A percentile compares a stretch with the other conserved stretches of the same genome.
These are phyloP conservation scores for Gryllus bimaculatus DNA, from an alignment of 1,140 invertebrate species.

Conservation along the genomic window DNA sequence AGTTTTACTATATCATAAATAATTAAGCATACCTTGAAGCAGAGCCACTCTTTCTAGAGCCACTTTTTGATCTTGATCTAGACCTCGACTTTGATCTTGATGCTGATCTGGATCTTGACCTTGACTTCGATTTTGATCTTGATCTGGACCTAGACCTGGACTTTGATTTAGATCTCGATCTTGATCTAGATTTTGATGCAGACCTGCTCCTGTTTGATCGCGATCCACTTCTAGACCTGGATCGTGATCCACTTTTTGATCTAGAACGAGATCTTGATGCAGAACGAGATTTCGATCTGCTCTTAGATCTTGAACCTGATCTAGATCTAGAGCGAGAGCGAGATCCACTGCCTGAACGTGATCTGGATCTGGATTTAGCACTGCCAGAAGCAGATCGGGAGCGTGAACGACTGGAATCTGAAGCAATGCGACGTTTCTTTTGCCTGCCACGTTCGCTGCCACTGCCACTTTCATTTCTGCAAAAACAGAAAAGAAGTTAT, in stretches of 20 bases:
- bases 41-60: constrained; percentile 22
- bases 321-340: constrained; percentile 30
- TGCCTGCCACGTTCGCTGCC: constrained; percentile 32
- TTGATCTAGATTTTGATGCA: constrained; percentile 31
- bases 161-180: constrained; percentile 23
- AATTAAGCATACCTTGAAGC: constrained; percentile 16
- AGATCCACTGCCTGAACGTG: constrained; percentile 28
- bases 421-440: constrained; percentile 35
- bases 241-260: constrained; percentile 30
- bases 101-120: constrained; percentile 36
- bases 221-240: constrained; percentile 28
- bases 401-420: constrained; percentile 27
- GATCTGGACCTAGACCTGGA: constrained; percentile 32
- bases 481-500: constrained; percentile 6
- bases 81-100: constrained; percentile 32
- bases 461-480: constrained; percentile 42
- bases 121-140: constrained; percentile 36
- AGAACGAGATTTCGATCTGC: constrained; percentile 29
- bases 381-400: constrained; percentile 29
- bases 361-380: constrained; percentile 25
- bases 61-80: constrained; percentile 20
- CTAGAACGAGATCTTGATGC: constrained; percentile 29
- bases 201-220: constrained; percentile 26
- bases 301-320: constrained; percentile 31
- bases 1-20: too few species aligned